phyloP scores from a whole-genome alignment of 1,140 invertebrate species.

The Mylabris phalerata region DNA sequence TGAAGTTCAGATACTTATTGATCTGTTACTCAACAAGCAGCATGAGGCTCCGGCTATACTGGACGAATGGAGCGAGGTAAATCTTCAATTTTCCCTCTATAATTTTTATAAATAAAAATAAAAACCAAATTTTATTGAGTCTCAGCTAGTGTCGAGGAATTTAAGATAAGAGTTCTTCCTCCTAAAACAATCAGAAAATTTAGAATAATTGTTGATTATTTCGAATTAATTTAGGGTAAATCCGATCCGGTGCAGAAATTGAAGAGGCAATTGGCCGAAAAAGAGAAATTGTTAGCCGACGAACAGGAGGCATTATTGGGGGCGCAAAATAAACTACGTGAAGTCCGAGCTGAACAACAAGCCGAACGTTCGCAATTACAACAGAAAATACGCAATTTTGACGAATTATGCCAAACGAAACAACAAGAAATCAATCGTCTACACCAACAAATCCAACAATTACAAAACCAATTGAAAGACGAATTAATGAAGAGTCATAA shows the following conservation, averaged over 20 bases:
- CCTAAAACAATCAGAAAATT: not conserved
- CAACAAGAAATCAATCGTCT: slow-evolving; percentile 29
- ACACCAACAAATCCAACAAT: slow-evolving; percentile 33
- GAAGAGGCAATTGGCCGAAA: slow-evolving; percentile 78
- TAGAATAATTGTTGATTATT: not conserved
- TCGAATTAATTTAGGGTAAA: slow-evolving; percentile 50
- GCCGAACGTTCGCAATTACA: slow-evolving; percentile 53
- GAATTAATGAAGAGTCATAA: slow-evolving; percentile 49
- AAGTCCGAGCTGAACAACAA: slow-evolving; percentile 66
- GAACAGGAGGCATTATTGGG: slow-evolving; percentile 63
- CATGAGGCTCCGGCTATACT: slow-evolving; percentile 66
- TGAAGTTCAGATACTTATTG: slow-evolving; percentile 83
- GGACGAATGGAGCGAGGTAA: slow-evolving; percentile 79
- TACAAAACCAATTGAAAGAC: slow-evolving; percentile 54
- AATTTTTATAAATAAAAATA: not conserved
- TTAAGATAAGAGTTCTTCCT: too few species aligned
- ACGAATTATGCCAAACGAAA: slow-evolving; percentile 49
- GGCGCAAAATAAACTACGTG: slow-evolving; percentile 68
- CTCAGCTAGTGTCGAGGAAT: too few species aligned
- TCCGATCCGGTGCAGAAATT: slow-evolving; percentile 77
- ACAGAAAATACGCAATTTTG: slow-evolving; percentile 49
- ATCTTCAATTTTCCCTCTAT: not conserved
- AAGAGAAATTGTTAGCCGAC: slow-evolving; percentile 64
- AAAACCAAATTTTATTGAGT: too few species aligned
- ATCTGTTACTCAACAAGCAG: slow-evolving; percentile 79